Conservation (phyloP, 2,888 invertebrate genomes). For the Cheiracanthium punctorium region DNA sequence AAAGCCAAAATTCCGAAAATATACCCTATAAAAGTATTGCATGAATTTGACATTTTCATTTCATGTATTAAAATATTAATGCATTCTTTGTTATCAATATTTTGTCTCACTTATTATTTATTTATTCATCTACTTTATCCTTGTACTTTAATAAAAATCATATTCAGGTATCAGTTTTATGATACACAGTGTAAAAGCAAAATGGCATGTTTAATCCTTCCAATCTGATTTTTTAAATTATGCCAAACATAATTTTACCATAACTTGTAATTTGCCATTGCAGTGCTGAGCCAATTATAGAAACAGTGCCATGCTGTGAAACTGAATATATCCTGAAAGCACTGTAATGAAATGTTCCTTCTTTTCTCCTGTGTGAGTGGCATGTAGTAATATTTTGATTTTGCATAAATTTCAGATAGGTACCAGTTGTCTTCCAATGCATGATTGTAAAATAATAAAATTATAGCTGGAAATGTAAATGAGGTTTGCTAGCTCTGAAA, state of each 20-base stretch:
- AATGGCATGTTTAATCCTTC: conserved; percentile 12
- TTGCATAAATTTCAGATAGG: conserved; percentile 28
- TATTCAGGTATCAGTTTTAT: conserved; percentile 8
- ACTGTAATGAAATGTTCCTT: conserved; percentile 25
- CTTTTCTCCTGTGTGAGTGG: background rate
- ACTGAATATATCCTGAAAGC: conserved; percentile 6
- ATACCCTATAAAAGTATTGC: too few relatives aligned
- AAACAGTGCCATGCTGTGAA: conserved; percentile 4
- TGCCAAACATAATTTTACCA: background rate
- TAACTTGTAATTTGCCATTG: background rate
- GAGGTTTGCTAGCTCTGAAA: background rate
- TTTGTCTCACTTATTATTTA: background rate
- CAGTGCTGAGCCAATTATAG: background rate
- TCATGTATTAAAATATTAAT: too few relatives aligned
- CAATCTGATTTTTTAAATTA: background rate
- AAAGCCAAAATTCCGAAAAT: too few relatives aligned
- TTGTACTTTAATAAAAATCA: background rate
- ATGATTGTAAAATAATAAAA: conserved; percentile 2
- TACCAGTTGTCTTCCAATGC: conserved; percentile 66
- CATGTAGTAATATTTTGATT: conserved; percentile 32
- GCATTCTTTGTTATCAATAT: too few relatives aligned
- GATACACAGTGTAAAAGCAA: background rate
- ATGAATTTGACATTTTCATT: too few relatives aligned
- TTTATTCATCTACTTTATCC: background rate
- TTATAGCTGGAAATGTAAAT: conserved; percentile 41